These are phyloP conservation scores for Oplegnathus fasciatus DNA, from an alignment of 2,113 vertebrate species.

Conservation along the genomic window DNA sequence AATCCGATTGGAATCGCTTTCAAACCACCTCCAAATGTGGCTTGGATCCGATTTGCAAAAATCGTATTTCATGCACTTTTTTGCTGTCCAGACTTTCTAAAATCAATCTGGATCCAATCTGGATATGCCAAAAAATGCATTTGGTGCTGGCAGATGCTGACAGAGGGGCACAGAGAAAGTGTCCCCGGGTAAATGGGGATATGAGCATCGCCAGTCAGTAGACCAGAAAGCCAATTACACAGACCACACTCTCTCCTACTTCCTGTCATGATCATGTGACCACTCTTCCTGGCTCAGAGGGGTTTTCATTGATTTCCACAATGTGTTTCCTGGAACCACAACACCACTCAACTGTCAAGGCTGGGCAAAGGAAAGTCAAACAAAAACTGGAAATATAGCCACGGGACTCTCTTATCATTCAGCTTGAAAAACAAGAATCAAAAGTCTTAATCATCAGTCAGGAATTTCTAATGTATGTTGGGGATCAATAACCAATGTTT, in stretches of 20 bases:
- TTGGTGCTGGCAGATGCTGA: neutral
- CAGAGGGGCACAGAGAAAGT: neutral
- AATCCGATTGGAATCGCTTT: too few relatives aligned
- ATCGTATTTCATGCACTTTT: too few relatives aligned
- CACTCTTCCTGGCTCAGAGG: slow-evolving; percentile 15
- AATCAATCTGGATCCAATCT: too few relatives aligned
- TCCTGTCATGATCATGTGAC: slow-evolving; percentile 51
- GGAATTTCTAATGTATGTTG: neutral
- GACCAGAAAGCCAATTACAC: slow-evolving; percentile 31
- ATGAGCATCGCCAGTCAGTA: neutral
- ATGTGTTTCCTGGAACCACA: slow-evolving; percentile 65
- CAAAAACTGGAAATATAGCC: neutral
- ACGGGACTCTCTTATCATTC: neutral
- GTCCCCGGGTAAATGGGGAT: neutral
- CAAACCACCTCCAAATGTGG: too few relatives aligned
- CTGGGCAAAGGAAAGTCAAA: slow-evolving; percentile 12
- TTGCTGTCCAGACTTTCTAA: too few relatives aligned
- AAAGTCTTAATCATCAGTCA: neutral
- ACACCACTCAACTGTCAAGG: slow-evolving; percentile 36
- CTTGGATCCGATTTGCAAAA: too few relatives aligned
- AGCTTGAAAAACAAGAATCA: neutral
- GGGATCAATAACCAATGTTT: neutral
- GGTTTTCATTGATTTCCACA: slow-evolving; percentile 68
- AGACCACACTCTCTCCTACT: slow-evolving; percentile 6
- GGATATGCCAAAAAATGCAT: too few relatives aligned